Evolutionary conservation across 2,113 vertebrate genomes (phyloP).

Genomic region (Laterallus jamaicensis): DNA sequence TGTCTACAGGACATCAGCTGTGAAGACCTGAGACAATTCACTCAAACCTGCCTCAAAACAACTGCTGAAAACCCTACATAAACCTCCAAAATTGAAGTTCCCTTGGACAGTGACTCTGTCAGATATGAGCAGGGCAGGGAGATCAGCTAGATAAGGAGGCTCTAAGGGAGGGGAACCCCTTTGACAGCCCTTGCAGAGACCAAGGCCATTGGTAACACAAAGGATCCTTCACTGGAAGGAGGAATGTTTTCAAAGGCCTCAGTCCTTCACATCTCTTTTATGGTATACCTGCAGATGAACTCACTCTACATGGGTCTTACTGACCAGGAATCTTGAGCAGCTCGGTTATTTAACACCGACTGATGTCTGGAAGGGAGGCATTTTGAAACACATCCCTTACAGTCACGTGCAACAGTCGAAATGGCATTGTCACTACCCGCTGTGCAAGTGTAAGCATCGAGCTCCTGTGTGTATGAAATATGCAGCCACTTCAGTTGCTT

Average conservation of each 20-base stretch:
- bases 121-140: background rate
- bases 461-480: background rate
- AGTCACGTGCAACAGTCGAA: background rate
- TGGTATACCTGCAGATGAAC: background rate
- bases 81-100: background rate
- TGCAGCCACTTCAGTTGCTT: background rate
- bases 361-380: background rate
- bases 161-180: background rate
- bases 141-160: background rate
- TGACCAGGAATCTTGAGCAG: background rate
- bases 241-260: background rate
- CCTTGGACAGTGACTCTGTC: background rate
- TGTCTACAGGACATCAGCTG: background rate
- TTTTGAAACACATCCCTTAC: background rate
- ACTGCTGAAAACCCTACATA: background rate
- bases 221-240: background rate
- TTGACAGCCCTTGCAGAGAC: background rate
- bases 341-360: background rate
- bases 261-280: background rate
- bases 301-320: background rate
- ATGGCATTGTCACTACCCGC: fast-evolving
- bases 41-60: background rate
- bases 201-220: background rate
- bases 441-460: background rate
- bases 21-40: background rate